These are phyloP conservation scores for Caradrina kadenii DNA, from an alignment of 2,888 invertebrate species.

Conservation along the genomic window DNA sequence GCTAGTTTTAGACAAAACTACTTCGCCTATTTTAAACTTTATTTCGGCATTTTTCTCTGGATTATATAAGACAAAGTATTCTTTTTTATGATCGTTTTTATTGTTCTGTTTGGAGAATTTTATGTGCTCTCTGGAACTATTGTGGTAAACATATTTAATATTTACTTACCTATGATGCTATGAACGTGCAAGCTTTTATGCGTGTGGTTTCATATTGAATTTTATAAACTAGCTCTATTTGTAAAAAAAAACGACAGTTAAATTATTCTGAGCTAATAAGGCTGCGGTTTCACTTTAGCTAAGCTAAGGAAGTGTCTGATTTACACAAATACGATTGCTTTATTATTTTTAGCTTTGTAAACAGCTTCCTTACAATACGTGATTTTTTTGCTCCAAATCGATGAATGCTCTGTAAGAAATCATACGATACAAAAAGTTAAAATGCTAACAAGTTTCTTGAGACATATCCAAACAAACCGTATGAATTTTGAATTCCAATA, in stretches of 20 bases:
- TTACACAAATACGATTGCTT: no score
- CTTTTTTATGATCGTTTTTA: slow-evolving; percentile 49
- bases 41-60: slow-evolving; percentile 5
- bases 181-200: slow-evolving; percentile 34
- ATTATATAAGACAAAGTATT: slow-evolving; percentile 35
- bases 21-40: slow-evolving; percentile 26
- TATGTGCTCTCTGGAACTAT: slow-evolving; percentile 43
- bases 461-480: slow-evolving; percentile 34
- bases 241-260: slow-evolving; percentile 4
- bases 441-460: slow-evolving; percentile 1
- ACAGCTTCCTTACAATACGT: background rate
- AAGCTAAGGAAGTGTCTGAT: no score
- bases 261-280: no score
- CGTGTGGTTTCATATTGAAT: slow-evolving; percentile 39
- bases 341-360: no score
- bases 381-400: background rate
- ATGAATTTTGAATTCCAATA: slow-evolving; percentile 34
- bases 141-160: slow-evolving; percentile 46
- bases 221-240: no score
- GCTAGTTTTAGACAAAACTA: slow-evolving; percentile 2
- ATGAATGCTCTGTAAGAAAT: background rate
- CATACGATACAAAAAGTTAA: slow-evolving; percentile 3
- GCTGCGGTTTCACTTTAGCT: background rate
- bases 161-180: slow-evolving; percentile 20
- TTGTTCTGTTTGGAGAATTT: slow-evolving; percentile 46